A percentile compares a stretch with the other conserved stretches of the same genome.
Conservation (phyloP, 2,888 invertebrate species). For the Sinopyrophorus schimmeli region DNA sequence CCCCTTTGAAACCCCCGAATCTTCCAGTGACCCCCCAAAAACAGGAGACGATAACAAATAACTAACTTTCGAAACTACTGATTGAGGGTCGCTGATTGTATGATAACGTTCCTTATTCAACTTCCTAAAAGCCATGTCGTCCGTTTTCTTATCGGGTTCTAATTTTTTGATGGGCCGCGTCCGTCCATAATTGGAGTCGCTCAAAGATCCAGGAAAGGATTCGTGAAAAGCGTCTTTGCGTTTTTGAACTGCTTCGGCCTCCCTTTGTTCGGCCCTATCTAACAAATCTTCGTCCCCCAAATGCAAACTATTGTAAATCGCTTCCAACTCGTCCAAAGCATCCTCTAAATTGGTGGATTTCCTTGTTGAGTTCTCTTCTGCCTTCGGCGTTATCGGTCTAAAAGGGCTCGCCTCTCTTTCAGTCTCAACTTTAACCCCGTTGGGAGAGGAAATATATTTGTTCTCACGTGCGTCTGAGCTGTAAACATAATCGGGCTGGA, state of each 20-base stretch:
- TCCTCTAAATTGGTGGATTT: constrained; percentile 84
- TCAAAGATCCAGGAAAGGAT: constrained; percentile 48
- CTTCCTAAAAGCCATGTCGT: constrained; percentile 81
- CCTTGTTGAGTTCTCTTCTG: constrained; percentile 42
- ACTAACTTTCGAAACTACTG: constrained; percentile 61
- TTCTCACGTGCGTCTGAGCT: constrained; percentile 49
- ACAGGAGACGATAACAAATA: constrained; percentile 73
- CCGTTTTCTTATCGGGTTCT: constrained; percentile 68
- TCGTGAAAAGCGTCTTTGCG: constrained; percentile 40
- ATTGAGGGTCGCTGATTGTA: constrained; percentile 57
- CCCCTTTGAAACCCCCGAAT: neutral
- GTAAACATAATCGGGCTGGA: constrained; percentile 51
- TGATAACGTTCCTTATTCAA: constrained; percentile 64
- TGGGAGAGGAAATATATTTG: constrained; percentile 50
- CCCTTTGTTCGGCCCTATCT: constrained; percentile 77
- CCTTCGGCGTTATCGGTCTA: constrained; percentile 30
- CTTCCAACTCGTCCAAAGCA: constrained; percentile 85
- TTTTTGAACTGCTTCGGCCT: constrained; percentile 53
- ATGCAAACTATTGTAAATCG: constrained; percentile 87
- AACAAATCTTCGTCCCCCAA: constrained; percentile 80
- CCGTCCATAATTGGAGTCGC: constrained; percentile 52
- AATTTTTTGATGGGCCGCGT: constrained; percentile 48
- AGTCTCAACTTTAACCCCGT: constrained; percentile 39
- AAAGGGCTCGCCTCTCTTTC: constrained; percentile 34
- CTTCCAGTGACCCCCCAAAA: constrained; percentile 61